A percentile compares a stretch with the other conserved stretches of the same genome.
Evolutionary conservation across 2,888 invertebrate genomes (phyloP).

Genomic region (Acanthacorydalis orientalis): DNA sequence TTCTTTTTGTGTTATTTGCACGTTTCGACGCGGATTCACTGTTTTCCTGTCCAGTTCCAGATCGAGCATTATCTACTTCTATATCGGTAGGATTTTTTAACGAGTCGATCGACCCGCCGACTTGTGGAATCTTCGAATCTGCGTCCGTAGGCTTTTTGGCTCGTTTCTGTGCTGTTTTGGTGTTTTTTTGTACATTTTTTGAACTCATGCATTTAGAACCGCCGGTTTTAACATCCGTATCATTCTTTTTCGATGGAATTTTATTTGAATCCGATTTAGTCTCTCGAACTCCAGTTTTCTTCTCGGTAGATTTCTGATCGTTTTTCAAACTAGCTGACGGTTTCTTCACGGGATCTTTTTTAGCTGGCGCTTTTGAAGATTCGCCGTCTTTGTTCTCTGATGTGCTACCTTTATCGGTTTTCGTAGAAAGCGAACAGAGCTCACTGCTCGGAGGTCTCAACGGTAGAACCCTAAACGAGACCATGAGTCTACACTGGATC

Average conservation of each 20-base stretch:
- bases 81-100: too few relatives aligned
- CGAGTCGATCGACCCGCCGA: too few relatives aligned
- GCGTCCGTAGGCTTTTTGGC: too few relatives aligned
- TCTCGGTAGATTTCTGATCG: constrained; percentile 7
- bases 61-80: too few relatives aligned
- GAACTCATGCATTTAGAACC: too few relatives aligned
- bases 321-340: constrained; percentile 9
- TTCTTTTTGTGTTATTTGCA: constrained; percentile 4
- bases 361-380: constrained; percentile 4
- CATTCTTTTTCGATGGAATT: too few relatives aligned
- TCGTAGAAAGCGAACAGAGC: constrained; percentile 40
- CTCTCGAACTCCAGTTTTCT: too few relatives aligned
- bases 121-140: too few relatives aligned
- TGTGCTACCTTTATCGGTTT: constrained; percentile 10
- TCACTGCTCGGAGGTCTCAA: constrained; percentile 48
- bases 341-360: constrained; percentile 9
- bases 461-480: constrained; percentile 63
- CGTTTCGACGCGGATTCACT: constrained; percentile 4
- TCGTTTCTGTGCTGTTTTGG: too few relatives aligned
- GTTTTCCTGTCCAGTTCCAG: constrained; percentile 5
- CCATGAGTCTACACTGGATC: constrained; percentile 60
- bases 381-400: constrained; percentile 5
- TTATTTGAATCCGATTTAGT: too few relatives aligned
- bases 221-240: not conserved
- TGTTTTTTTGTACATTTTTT: too few relatives aligned